Conservation (phyloP, 1,140 invertebrate species). For the Hypsibius dujardini region DNA sequence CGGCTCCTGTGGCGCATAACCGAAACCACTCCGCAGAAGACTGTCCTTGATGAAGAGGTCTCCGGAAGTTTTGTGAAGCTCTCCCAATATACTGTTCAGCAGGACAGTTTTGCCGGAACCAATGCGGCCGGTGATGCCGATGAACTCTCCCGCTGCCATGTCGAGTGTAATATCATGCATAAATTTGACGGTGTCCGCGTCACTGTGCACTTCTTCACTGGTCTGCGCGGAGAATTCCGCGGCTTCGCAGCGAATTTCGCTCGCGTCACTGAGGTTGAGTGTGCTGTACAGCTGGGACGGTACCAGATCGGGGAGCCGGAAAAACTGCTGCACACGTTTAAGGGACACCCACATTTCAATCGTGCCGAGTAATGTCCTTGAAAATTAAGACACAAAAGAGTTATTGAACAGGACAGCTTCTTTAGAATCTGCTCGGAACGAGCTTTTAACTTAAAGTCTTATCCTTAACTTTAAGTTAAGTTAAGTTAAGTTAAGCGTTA, state of each 20-base stretch:
- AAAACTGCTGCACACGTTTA: constrained; percentile 55
- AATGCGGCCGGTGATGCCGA: constrained; percentile 30
- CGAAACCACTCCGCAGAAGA: constrained; percentile 44
- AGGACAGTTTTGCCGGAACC: constrained; percentile 60
- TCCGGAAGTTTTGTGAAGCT: constrained; percentile 47
- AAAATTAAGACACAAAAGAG: neutral
- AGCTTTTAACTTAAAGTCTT: too few relatives aligned
- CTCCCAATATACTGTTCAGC: constrained; percentile 51
- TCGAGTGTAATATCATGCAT: constrained; percentile 35
- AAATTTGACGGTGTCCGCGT: constrained; percentile 10
- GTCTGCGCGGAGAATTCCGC: constrained; percentile 28
- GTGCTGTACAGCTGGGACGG: constrained; percentile 34
- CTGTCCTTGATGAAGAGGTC: constrained; percentile 18
- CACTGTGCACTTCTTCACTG: neutral
- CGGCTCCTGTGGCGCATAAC: constrained; percentile 66
- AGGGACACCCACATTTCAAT: constrained; percentile 30
- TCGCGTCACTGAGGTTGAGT: constrained; percentile 18
- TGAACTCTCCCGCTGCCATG: constrained; percentile 24
- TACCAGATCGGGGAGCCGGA: constrained; percentile 49
- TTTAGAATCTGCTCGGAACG: too few relatives aligned
- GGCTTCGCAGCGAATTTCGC: constrained; percentile 26
- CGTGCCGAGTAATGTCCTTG: constrained; percentile 11
- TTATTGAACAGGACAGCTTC: too few relatives aligned
- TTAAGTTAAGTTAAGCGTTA: too few relatives aligned
- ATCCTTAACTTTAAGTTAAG: too few relatives aligned